Percentiles rank a stretch among this genome's conserved stretches.
These are phyloP conservation scores for Trissoscelio sp. DNA, from an alignment of 2,888 invertebrate species.

Conservation along the genomic window DNA sequence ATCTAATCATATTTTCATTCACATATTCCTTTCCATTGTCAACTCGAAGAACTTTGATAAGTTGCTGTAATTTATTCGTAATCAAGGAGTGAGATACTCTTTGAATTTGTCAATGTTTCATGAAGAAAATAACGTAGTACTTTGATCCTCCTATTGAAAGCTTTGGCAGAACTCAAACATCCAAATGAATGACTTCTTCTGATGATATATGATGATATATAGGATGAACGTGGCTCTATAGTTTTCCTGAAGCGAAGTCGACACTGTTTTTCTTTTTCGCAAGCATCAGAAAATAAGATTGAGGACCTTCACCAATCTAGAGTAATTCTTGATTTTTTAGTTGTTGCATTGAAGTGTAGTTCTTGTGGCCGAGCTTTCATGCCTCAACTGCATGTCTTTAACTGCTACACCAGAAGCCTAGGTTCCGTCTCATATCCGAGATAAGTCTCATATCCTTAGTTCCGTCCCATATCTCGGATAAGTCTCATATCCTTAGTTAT, in stretches of 20 bases:
- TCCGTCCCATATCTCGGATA: slow-evolving; percentile 33
- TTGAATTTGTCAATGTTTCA: slow-evolving; percentile 39
- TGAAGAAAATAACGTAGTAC: slow-evolving; percentile 47
- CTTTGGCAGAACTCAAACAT: not conserved
- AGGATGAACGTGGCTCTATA: too few species aligned
- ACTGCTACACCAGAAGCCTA: not conserved
- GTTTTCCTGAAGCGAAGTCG: not conserved
- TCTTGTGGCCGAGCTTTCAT: slow-evolving; percentile 8
- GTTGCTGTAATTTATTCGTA: slow-evolving; percentile 46
- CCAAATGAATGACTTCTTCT: too few species aligned
- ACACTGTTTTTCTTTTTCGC: slow-evolving; percentile 8
- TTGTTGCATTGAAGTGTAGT: not conserved
- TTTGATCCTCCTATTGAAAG: not conserved
- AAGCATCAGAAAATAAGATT: slow-evolving; percentile 6
- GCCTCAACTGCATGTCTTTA: not conserved
- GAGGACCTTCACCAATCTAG: not conserved
- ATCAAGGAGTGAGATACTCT: not conserved
- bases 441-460: too few species aligned
- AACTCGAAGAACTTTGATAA: slow-evolving; percentile 38
- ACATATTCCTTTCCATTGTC: slow-evolving; percentile 66
- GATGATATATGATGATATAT: too few species aligned
- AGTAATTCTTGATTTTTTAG: not conserved
- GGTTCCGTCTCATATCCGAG: not conserved
- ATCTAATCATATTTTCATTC: slow-evolving; percentile 25
- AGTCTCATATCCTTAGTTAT: slow-evolving; percentile 23